Evolutionary conservation across 2,113 vertebrate genomes (phyloP).

Genomic region (Vicugna pacos): DNA sequence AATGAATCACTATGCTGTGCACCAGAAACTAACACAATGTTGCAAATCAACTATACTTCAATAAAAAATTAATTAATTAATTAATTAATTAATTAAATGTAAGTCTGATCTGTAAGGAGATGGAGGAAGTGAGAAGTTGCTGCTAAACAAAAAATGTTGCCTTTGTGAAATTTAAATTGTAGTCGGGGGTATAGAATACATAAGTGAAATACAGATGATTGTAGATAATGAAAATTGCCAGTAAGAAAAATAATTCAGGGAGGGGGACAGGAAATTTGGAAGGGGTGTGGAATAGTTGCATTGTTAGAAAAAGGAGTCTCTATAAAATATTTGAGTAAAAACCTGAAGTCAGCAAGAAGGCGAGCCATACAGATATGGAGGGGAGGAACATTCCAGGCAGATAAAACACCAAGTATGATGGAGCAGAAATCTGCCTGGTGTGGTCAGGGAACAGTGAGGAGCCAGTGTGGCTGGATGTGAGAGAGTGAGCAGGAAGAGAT

Average conservation of each 20-base stretch:
- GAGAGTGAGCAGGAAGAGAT: background rate
- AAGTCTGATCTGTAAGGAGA: background rate
- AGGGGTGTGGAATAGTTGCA: background rate
- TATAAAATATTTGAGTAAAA: background rate
- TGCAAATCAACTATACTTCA: too few species aligned
- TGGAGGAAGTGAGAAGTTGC: background rate
- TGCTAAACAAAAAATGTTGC: background rate
- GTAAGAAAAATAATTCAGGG: background rate
- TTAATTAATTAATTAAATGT: background rate
- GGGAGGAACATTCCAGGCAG: background rate
- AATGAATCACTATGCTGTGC: too few species aligned
- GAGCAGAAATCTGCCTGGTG: background rate
- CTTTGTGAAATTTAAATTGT: background rate
- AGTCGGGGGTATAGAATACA: background rate
- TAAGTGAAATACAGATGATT: background rate
- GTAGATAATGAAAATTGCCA: background rate
- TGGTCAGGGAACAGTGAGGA: background rate
- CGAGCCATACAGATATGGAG: background rate
- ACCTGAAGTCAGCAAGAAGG: background rate
- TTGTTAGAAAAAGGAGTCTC: background rate
- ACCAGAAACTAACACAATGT: too few species aligned
- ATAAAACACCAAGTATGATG: background rate
- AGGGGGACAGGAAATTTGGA: background rate
- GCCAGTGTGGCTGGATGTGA: background rate
- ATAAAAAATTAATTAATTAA: too few species aligned